phyloP scores from a whole-genome alignment of 2,113 vertebrate species.

The Microcebus jonahi region DNA sequence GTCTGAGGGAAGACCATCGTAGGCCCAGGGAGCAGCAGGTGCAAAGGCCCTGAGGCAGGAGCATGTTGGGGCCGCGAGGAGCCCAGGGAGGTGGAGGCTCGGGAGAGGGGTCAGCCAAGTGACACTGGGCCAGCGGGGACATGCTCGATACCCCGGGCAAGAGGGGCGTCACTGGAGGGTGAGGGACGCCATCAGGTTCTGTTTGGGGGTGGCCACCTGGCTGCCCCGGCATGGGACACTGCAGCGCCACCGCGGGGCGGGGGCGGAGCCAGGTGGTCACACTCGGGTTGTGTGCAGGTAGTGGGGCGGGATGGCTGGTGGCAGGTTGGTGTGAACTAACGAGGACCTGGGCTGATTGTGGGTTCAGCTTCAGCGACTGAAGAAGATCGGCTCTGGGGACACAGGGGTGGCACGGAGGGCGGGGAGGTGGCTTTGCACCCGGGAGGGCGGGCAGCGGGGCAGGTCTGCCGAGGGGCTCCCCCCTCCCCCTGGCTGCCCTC shows the following conservation, averaged over 20 bases:
- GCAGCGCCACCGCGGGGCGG: not conserved
- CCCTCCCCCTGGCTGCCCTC: not conserved
- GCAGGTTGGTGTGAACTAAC: accelerated
- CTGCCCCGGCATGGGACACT: not conserved
- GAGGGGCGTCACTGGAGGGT: not conserved
- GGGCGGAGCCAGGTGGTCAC: accelerated
- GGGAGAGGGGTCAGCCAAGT: not conserved
- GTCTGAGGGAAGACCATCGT: not conserved
- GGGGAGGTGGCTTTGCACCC: not conserved
- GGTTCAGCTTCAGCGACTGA: not conserved
- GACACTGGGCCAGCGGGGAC: not conserved
- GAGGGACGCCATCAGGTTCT: not conserved
- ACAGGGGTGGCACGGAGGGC: accelerated
- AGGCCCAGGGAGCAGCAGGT: not conserved
- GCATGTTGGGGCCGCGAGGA: accelerated
- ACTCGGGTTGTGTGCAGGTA: accelerated
- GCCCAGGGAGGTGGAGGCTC: not conserved
- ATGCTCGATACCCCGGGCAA: accelerated
- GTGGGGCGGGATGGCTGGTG: not conserved
- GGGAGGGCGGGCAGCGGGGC: not conserved
- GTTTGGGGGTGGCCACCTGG: not conserved
- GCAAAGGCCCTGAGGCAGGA: not conserved
- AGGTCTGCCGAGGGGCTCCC: too few relatives aligned
- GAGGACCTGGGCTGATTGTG: accelerated
- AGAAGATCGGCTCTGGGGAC: not conserved